Evolutionary conservation across 2,113 vertebrate genomes (phyloP).

Genomic region (Genyomyrus donnyi): DNA sequence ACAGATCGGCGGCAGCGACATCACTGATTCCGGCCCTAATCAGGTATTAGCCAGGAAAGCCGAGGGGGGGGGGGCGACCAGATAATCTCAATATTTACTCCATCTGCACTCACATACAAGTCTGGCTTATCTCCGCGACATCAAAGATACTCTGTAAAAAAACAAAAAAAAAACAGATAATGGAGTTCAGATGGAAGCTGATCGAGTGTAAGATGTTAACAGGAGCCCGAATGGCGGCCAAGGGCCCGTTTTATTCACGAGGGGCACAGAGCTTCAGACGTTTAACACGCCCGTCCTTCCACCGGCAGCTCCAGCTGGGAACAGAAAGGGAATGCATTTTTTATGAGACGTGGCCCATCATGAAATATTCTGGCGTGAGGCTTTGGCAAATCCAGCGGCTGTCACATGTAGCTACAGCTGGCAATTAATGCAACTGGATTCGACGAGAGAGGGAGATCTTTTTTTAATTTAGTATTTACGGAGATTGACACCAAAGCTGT

Average conservation of each 20-base stretch:
- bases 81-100: slow-evolving; percentile 80
- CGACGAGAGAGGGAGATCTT: background rate
- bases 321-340: slow-evolving; percentile 14
- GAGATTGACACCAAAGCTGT: slow-evolving; percentile 1
- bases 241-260: background rate
- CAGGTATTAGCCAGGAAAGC: slow-evolving; percentile 82
- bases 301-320: background rate
- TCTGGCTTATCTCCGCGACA: slow-evolving; percentile 61
- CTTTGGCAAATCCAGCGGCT: background rate
- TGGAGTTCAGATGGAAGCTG: slow-evolving; percentile 46
- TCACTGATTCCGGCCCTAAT: slow-evolving; percentile 84
- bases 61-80: slow-evolving; percentile 46
- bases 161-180: slow-evolving; percentile 62
- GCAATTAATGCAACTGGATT: background rate
- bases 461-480: background rate
- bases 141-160: slow-evolving; percentile 66
- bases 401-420: background rate
- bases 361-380: background rate
- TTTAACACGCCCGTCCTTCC: background rate
- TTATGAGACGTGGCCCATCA: background rate
- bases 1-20: slow-evolving; percentile 81
- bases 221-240: slow-evolving; percentile 32
- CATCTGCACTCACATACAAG: slow-evolving; percentile 72
- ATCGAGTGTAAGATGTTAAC: slow-evolving; percentile 36
- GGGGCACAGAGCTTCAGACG: background rate